Base-by-base conservation (phyloP, 2,888 invertebrate genomes). In the Miltochrista miniata region DNA sequence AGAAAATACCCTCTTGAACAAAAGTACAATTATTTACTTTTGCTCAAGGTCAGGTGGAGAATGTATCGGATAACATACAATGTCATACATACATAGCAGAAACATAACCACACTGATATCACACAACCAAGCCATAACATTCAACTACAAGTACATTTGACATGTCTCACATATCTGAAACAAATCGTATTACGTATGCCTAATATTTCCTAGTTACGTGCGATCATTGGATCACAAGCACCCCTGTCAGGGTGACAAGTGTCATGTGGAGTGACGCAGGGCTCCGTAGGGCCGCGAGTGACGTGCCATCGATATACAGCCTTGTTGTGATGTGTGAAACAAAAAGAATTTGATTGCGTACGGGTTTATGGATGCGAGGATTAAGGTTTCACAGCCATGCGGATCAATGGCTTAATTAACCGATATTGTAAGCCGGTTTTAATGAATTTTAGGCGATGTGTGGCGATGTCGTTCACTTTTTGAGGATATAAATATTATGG, bases 161-260 rank as follows among this genome's bases (percentile, higher is more conserved):
- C 36, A 12, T 7, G 36, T 13, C 2, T 11, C 37, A 43, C 42
- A 39, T 14, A 43, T 15, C 11, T 15, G 36, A 47, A 8, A 57
- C 54, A 61, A 62, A 58, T 62, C 49, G 49, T 44, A 46, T 33
- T 11, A 36, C 36, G 10, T 36, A 47, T 43, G 29, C 49, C 54
- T 54, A 43, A 43, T 43, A 11, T 47, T 43, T 15, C 45, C 54
- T 53, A 53, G 62, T 62, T 55, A 55, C 42, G 48, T 47, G 54
- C 47, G 48, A 46, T 66, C 54, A 53, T 41, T 51, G 53, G 51
- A 51, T 48, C 46, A 61, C 67, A 53, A 18, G 35, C 37, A 63
- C 63, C 67, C 40, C 12, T 41, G 49, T 56, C 61, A 61, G 48
- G 39, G 18, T 43, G 59, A 51, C 53, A 47, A 15, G 15, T 42